phyloP scores from a whole-genome alignment of 2,888 invertebrate genomes.

The Graphium colonna region DNA sequence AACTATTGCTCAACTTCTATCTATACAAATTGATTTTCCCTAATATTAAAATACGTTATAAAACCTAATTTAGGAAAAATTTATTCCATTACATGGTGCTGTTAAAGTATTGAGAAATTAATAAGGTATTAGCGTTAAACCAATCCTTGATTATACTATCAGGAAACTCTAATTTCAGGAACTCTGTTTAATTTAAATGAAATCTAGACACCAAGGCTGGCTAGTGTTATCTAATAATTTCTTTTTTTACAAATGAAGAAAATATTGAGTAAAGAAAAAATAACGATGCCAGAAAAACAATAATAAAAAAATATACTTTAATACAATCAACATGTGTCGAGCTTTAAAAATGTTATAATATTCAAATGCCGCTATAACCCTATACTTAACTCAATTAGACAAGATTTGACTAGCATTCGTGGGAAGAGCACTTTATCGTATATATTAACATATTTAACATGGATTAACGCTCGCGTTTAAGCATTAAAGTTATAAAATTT shows the following conservation, averaged over 20 bases:
- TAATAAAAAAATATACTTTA: neutral
- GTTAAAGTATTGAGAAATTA: constrained; percentile 7
- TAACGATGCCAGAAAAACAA: constrained; percentile 1
- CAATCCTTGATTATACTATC: neutral
- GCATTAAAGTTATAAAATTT: too few species aligned
- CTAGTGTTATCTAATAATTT: neutral
- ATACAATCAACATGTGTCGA: neutral
- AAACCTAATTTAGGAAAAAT: constrained; percentile 6
- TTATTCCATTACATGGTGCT: constrained; percentile 11
- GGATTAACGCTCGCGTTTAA: too few species aligned
- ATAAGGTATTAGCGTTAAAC: constrained; percentile 6
- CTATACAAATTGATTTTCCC: constrained; percentile 11
- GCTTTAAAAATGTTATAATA: neutral
- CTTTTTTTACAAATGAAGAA: neutral
- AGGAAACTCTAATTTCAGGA: constrained; percentile 3
- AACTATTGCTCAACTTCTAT: constrained; percentile 19
- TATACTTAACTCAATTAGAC: too few species aligned
- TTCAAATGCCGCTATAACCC: neutral
- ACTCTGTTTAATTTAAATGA: constrained; percentile 7
- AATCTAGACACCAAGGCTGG: neutral
- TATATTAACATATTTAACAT: neutral
- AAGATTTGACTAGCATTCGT: neutral
- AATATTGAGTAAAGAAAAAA: neutral
- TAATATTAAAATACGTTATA: constrained; percentile 11
- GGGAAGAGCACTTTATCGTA: neutral